Percentiles rank a stretch among this genome's conserved stretches.
Evolutionary conservation across 2,113 vertebrate genomes (phyloP).

Genomic region (Nyctibius bracteatus): DNA sequence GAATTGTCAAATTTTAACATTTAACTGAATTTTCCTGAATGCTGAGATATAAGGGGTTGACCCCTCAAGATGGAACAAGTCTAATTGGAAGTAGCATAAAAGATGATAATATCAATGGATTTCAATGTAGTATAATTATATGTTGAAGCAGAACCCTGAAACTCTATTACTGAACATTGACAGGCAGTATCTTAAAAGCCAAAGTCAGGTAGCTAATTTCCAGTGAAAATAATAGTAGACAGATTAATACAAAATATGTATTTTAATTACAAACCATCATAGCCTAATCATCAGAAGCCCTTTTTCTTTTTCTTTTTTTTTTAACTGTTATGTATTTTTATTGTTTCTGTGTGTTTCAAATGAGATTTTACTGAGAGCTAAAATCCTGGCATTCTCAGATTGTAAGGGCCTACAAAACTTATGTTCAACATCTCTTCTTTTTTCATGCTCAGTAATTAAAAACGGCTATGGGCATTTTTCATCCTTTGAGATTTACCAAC

Average conservation of each 20-base stretch:
- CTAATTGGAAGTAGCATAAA: slow-evolving; percentile 58
- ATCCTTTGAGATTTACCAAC: slow-evolving; percentile 78
- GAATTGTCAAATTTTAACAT: slow-evolving; percentile 8
- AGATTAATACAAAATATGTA: slow-evolving; percentile 26
- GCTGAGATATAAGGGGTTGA: slow-evolving; percentile 4
- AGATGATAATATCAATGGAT: slow-evolving; percentile 49
- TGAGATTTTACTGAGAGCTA: background rate
- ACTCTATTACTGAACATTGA: background rate
- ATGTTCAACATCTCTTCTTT: slow-evolving; percentile 63
- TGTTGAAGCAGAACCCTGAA: slow-evolving; percentile 48
- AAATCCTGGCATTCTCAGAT: slow-evolving; percentile 30
- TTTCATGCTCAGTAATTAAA: slow-evolving; percentile 79
- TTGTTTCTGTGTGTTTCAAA: slow-evolving; percentile 32
- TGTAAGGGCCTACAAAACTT: slow-evolving; percentile 62
- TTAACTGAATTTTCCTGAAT: background rate
- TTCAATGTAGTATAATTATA: slow-evolving; percentile 38
- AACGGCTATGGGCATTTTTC: slow-evolving; percentile 77
- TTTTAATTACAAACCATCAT: slow-evolving; percentile 33
- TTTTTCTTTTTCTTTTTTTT: background rate
- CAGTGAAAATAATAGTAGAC: slow-evolving; percentile 39
- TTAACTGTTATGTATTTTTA: background rate
- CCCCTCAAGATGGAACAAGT: slow-evolving; percentile 13
- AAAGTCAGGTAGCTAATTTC: slow-evolving; percentile 36
- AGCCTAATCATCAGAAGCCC: background rate
- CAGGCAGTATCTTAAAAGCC: slow-evolving; percentile 46